phyloP scores from a whole-genome alignment of 2,888 invertebrate genomes.

The Harpalus rubripes region DNA sequence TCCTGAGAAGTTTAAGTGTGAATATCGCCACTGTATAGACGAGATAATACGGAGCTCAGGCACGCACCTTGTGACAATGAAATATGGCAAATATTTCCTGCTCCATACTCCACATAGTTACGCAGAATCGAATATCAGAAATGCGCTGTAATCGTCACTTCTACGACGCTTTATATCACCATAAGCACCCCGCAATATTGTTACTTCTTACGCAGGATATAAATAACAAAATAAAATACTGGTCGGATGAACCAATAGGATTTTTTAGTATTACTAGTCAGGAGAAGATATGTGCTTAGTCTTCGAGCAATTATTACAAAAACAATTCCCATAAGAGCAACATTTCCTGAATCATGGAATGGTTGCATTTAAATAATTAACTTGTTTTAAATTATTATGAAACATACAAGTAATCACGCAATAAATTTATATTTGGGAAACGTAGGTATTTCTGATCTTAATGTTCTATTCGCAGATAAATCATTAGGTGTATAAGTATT shows the following conservation, averaged over 20 bases:
- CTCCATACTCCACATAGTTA: neutral
- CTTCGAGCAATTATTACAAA: too few species aligned
- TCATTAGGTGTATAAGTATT: neutral
- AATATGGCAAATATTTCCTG: constrained; percentile 18
- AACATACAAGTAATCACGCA: too few species aligned
- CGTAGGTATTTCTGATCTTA: neutral
- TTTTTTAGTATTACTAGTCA: too few species aligned
- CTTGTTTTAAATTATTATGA: too few species aligned
- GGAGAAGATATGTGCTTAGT: too few species aligned
- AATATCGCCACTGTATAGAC: neutral
- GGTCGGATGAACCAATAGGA: neutral
- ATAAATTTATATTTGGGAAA: too few species aligned
- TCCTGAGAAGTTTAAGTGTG: neutral
- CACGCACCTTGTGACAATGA: neutral
- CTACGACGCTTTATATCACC: constrained; percentile 7
- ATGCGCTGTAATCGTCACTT: neutral
- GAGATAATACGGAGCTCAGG: neutral
- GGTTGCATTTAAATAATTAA: too few species aligned
- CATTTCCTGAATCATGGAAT: too few species aligned
- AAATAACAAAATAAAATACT: neutral
- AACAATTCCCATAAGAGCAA: too few species aligned
- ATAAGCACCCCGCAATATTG: neutral
- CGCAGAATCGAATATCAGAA: constrained; percentile 1
- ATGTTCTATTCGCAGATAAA: neutral
- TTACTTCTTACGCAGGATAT: neutral